Evolutionary conservation across 23 tunicate genomes (phyloP), one percentile per base, ranked within the genome.

Genomic region (Aplidium turbinatum): DNA sequence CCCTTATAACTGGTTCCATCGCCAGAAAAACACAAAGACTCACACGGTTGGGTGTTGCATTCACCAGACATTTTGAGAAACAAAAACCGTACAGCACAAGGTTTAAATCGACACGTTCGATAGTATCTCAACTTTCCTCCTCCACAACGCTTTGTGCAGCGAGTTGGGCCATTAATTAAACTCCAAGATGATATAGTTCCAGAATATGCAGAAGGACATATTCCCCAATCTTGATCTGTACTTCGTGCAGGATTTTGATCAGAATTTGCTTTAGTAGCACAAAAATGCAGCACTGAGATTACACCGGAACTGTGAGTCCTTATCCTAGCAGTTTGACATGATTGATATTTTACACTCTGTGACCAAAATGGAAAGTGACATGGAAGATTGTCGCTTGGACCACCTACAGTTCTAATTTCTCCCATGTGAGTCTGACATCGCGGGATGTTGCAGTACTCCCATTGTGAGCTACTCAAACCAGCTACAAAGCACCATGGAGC

Each of bases 401-500:
- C 76, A 1, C 47, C 73, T 32, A 82, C 58, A 0, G 96, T 57
- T 36, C 57, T 28, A 31, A 89, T 46, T 62, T 82, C 89, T 21
- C 89, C 96, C 63, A 77, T 81, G 38, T 60, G 61, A 1, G 50
- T 18, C 1, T 89, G 81, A 54, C 96, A 89, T 22, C 78, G 56
- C 25, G 56, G 65, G 1, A 89, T 54, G 55, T 82, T 58, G 42
- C 96, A 89, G 45, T 89, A 89, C 42, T 77, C 89, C 96, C 96
- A 89, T 33, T 1, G 31, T 20, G 19, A 13, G 11, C 70, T 33
- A 0, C 2, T 73, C 6, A 3, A 4, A 27, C 3, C 2, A 18
- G 21, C 55, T 32, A 65, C 80, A 61, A 56, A 89, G 50, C 96
- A 89, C 96, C 96, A 89, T 11, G 96, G 96, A 16, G 70, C 96